These are phyloP conservation scores for Synaphobranchus kaupii DNA, from an alignment of 2,797 vertebrate genomes.

Conservation along the genomic window DNA sequence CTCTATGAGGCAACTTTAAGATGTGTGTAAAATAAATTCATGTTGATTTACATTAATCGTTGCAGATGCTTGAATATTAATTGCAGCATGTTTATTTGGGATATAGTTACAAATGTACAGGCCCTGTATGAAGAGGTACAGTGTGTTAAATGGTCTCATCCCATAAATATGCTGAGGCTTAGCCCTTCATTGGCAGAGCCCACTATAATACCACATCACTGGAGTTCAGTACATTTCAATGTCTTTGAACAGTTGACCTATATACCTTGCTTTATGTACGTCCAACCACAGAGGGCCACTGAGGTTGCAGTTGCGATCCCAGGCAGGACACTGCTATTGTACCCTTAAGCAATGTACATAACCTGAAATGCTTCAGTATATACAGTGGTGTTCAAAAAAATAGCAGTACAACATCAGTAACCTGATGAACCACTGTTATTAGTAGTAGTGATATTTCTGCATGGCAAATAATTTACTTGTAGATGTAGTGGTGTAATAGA, in stretches of 20 bases:
- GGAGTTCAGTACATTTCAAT: background rate
- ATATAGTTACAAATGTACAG: background rate
- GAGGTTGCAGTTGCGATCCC: background rate
- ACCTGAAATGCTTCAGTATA: background rate
- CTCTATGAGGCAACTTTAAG: conserved; percentile 41
- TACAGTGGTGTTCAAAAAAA: too few species aligned
- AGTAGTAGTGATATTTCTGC: too few species aligned
- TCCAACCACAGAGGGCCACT: background rate
- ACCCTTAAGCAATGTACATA: background rate
- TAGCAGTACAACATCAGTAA: too few species aligned
- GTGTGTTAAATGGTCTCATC: background rate
- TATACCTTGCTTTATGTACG: background rate
- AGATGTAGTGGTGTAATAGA: too few species aligned
- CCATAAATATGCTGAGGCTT: background rate
- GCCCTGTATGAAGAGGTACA: background rate
- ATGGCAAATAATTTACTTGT: too few species aligned
- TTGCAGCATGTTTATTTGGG: background rate
- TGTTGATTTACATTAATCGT: conserved; percentile 34
- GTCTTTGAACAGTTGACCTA: background rate
- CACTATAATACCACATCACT: background rate
- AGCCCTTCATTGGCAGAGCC: background rate
- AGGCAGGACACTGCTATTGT: background rate
- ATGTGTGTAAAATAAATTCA: conserved; percentile 52
- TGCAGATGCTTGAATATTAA: conserved; percentile 6
- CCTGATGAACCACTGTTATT: too few species aligned